Evolutionary conservation across 1,140 invertebrate species (phyloP).

Genomic region (Streblospio benedicti): DNA sequence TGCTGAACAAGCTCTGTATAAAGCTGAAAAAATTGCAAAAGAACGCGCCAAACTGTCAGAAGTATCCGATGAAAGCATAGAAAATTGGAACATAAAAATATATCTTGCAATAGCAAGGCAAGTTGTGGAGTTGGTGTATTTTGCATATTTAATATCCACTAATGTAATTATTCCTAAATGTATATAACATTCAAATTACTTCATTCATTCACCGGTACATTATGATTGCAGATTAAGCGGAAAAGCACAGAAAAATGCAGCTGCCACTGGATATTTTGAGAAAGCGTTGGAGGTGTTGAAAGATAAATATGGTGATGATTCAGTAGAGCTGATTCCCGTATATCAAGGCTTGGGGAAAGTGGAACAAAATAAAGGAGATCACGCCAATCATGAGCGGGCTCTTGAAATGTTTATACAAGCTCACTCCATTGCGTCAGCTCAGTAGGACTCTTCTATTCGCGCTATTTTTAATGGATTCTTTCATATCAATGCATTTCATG

Average conservation of each 20-base stretch:
- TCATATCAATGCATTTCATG: no score
- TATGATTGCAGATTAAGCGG: no score
- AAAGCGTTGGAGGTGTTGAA: slow-evolving; percentile 35
- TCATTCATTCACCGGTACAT: no score
- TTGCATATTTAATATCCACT: background rate
- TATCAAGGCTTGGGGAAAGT: slow-evolving; percentile 39
- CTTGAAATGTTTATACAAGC: slow-evolving; percentile 39
- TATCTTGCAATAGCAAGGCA: slow-evolving; percentile 35
- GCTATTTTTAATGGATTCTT: no score
- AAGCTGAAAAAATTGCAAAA: slow-evolving; percentile 33
- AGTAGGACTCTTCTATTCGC: slow-evolving; percentile 29
- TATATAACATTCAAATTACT: background rate
- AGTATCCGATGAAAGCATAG: slow-evolving; percentile 34
- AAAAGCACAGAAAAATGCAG: slow-evolving; percentile 40
- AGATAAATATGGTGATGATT: slow-evolving; percentile 31
- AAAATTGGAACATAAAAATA: slow-evolving; percentile 33
- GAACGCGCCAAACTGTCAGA: slow-evolving; percentile 30
- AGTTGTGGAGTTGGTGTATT: background rate
- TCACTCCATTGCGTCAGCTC: slow-evolving; percentile 36
- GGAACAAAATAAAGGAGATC: slow-evolving; percentile 37
- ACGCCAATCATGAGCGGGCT: slow-evolving; percentile 38
- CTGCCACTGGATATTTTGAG: slow-evolving; percentile 34
- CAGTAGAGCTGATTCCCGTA: slow-evolving; percentile 32
- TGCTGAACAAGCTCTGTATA: slow-evolving; percentile 33
- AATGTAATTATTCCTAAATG: background rate